Percentiles rank a stretch among this genome's conserved stretches.
Conservation (phyloP, 2,797 vertebrate species). For the Centropyge bicolor region DNA sequence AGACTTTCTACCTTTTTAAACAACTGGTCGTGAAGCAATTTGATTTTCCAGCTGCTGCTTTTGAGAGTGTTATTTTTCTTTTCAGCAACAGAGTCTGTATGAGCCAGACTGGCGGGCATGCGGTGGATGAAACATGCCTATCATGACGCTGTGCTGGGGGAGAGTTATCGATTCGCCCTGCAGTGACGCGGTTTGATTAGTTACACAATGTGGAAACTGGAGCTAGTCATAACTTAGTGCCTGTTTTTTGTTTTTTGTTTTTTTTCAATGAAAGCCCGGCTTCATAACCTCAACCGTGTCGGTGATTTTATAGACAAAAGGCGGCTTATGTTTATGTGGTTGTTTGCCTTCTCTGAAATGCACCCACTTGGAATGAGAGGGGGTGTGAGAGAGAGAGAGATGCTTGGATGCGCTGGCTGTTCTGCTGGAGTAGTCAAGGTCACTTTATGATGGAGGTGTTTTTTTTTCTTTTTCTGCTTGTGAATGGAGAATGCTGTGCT, state of each 20-base stretch:
- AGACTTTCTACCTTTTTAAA: slow-evolving; percentile 5
- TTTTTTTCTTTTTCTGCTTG: slow-evolving; percentile 53
- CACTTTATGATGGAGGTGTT: slow-evolving; percentile 75
- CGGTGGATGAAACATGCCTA: slow-evolving; percentile 29
- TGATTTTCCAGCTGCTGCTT: slow-evolving; percentile 21
- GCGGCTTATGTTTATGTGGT: slow-evolving; percentile 52
- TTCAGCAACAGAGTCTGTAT: neutral
- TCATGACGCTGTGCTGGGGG: slow-evolving; percentile 15
- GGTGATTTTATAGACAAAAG: slow-evolving; percentile 53
- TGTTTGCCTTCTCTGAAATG: slow-evolving; percentile 60
- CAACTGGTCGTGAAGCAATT: neutral
- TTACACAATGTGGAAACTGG: slow-evolving; percentile 56
- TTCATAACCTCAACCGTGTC: slow-evolving; percentile 49
- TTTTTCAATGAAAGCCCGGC: slow-evolving; percentile 36
- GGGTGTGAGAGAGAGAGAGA: slow-evolving; percentile 44
- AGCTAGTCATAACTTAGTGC: slow-evolving; percentile 34
- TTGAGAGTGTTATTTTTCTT: slow-evolving; percentile 20
- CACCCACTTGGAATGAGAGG: slow-evolving; percentile 61
- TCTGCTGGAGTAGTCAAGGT: slow-evolving; percentile 75
- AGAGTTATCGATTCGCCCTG: slow-evolving; percentile 69
- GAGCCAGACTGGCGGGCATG: slow-evolving; percentile 21
- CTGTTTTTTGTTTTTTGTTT: slow-evolving; percentile 17
- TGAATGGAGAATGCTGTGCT: slow-evolving; percentile 76
- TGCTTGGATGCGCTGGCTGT: slow-evolving; percentile 45
- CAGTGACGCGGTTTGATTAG: slow-evolving; percentile 53